Evolutionary conservation across 2,888 invertebrate genomes (phyloP), one percentile per base, ranked within the genome.

Genomic region (Ganaspis brasiliensis): DNA sequence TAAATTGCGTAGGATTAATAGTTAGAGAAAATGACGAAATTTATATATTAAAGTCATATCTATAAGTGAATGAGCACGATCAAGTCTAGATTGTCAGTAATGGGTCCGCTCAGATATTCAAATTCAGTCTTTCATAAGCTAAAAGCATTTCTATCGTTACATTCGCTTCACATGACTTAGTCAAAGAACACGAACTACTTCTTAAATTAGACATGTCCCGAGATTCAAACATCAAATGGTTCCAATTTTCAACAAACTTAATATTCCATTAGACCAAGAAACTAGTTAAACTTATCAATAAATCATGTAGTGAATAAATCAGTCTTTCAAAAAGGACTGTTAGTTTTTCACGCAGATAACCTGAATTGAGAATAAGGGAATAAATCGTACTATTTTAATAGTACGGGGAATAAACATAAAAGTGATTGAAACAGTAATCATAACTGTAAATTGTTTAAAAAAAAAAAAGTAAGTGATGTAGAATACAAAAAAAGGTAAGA

Each of bases 51-150:
- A 63, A 40, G 63, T 63, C 21, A 40, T 63, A 37, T 37, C 9
- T 14, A n/a, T n/a, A 63, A 63, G 8, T 40, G 31, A 57, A 57
- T 56, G 24, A 14, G 24, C 61, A 37, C 35, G 61, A 61, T 61
- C 61, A 19, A 61, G 12, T 19, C 61, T 19, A 37, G 35, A 61
- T 61, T 21, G 63, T 37, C 63, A 63, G 37, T 63, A 63, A 63
- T 63, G 37, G 63, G 40, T 40, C 21, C 40, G 37, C 63, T 63
- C 12, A 24, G 21, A 45, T 19, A 14, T 63, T 21, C 21, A 61
- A 21, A 61, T 37, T 35, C 35, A 35, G 35, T 35, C 16, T 35
- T 61, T 61, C 37, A 35, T 8, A 19, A 55, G 55, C 55, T 55
- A 55, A 55, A 55, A 55, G 21, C 19, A 19, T 56, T 56, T 12